These are phyloP conservation scores for Pachycephus smyrnensis DNA, from an alignment of 2,888 invertebrate genomes.

Conservation along the genomic window DNA sequence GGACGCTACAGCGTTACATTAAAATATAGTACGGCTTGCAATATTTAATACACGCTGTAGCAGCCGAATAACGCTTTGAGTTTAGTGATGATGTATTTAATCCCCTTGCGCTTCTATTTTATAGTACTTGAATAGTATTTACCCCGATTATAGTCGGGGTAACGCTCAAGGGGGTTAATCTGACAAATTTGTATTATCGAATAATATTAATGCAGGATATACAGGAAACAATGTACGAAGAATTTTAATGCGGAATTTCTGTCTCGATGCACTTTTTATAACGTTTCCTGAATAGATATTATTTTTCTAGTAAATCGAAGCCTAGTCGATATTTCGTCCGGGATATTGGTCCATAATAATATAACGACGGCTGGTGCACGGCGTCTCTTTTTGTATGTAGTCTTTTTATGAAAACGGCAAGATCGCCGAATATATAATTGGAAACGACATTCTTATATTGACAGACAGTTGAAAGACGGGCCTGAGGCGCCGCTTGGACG, in stretches of 20 bases:
- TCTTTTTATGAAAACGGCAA: neutral
- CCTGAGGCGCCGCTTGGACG: neutral
- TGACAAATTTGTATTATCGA: neutral
- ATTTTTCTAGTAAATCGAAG: neutral
- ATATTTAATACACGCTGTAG: neutral
- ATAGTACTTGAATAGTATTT: no score
- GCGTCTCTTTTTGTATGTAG: neutral
- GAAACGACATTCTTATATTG: neutral
- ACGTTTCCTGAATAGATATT: neutral
- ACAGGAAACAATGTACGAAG: neutral
- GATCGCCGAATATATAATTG: neutral
- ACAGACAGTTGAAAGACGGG: neutral
- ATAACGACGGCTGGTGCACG: neutral
- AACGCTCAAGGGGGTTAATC: no score
- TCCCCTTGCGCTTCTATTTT: no score
- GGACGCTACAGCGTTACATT: neutral
- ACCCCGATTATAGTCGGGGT: no score
- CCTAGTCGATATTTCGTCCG: neutral
- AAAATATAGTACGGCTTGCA: neutral
- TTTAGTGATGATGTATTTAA: neutral
- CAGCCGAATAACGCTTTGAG: neutral
- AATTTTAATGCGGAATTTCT: neutral
- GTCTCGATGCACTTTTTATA: neutral
- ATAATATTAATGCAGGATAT: neutral
- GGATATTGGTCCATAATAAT: neutral